phyloP scores from a whole-genome alignment of 2,888 invertebrate species.

The Ceraclea dissimilis region DNA sequence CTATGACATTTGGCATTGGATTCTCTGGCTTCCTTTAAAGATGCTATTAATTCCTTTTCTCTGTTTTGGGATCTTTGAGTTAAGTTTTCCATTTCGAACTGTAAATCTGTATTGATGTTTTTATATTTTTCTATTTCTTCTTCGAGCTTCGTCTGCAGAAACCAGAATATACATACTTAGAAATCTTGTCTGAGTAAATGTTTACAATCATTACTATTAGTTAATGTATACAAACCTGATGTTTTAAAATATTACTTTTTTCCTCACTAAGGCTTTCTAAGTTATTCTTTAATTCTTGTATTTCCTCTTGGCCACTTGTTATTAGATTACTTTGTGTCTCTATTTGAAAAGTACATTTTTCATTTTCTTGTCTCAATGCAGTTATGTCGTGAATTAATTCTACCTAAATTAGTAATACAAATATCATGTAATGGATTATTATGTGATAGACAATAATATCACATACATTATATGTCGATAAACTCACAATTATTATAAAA shows the following conservation, averaged over 20 bases:
- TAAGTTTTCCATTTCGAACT: conserved; percentile 47
- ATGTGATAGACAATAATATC: too few species aligned
- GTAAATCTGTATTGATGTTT: conserved; percentile 36
- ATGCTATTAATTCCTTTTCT: conserved; percentile 47
- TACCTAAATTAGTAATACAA: conserved; percentile 1
- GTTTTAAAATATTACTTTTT: neutral
- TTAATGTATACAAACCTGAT: neutral
- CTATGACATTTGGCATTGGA: conserved; percentile 16
- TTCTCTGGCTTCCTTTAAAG: conserved; percentile 37
- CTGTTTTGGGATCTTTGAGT: conserved; percentile 45
- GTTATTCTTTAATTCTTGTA: neutral
- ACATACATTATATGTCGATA: too few species aligned
- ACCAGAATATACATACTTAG: too few species aligned
- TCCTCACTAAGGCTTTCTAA: neutral
- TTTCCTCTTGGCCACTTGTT: conserved; percentile 3
- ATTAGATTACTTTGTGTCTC: conserved; percentile 2
- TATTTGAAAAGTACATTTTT: conserved; percentile 3
- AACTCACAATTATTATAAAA: too few species aligned
- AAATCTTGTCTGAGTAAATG: too few species aligned
- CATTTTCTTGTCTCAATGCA: neutral
- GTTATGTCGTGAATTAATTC: neutral
- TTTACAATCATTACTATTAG: too few species aligned
- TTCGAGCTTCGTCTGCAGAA: neutral
- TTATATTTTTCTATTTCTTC: neutral
- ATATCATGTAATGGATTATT: too few species aligned